phyloP scores from a whole-genome alignment of 2,888 invertebrate species.

The Drosophila borborema region DNA sequence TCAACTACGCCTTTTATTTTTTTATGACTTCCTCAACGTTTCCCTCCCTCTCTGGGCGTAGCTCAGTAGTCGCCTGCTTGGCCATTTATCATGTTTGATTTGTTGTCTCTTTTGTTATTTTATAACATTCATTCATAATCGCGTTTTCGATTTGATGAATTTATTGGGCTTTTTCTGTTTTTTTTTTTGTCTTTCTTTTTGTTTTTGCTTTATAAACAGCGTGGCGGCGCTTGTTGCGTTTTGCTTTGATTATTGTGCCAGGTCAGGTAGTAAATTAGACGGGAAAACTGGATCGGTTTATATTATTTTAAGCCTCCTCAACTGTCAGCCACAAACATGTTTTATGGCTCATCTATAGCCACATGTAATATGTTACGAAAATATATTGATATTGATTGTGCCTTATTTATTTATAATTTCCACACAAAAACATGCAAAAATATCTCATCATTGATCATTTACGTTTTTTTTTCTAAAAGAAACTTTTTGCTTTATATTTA shows the following conservation, averaged over 20 bases:
- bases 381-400: background rate
- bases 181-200: background rate
- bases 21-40: constrained; percentile 23
- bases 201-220: background rate
- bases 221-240: constrained; percentile 6
- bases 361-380: background rate
- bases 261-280: constrained; percentile 75
- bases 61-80: constrained; percentile 49
- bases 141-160: constrained; percentile 66
- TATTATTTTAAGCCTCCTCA: constrained; percentile 7
- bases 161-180: constrained; percentile 36
- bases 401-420: background rate
- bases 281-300: constrained; percentile 29
- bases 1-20: constrained; percentile 8
- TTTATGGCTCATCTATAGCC: constrained; percentile 20
- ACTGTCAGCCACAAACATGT: constrained; percentile 9
- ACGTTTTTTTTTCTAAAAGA: too few species aligned
- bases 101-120: constrained; percentile 74
- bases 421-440: background rate
- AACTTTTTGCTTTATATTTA: too few species aligned
- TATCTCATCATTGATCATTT: too few species aligned
- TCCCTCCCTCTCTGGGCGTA: constrained; percentile 33
- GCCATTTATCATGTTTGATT: constrained; percentile 80
- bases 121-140: constrained; percentile 79
- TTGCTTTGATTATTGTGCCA: constrained; percentile 57